Percentiles rank a stretch among this genome's conserved stretches.
Conservation (phyloP, 1,140 invertebrate species). For the Aphelenchoides avenae region DNA sequence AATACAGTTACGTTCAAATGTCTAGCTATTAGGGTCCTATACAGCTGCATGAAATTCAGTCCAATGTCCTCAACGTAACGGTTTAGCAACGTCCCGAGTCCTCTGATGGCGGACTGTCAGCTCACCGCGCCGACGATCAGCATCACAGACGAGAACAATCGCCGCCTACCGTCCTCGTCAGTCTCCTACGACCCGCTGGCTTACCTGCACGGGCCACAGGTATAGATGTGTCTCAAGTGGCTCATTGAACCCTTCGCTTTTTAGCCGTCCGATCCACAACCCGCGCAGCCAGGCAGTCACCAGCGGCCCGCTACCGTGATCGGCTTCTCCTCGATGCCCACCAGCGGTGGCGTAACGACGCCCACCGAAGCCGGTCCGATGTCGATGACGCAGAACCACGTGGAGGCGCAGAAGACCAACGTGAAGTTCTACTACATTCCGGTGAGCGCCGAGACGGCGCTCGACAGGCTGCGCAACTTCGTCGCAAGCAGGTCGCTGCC, state of each 20-base stretch:
- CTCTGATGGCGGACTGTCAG: constrained; percentile 5
- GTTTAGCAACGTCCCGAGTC: no score
- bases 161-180: constrained; percentile 36
- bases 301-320: constrained; percentile 56
- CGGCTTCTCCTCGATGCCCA: constrained; percentile 42
- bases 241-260: not conserved
- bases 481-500: constrained; percentile 13
- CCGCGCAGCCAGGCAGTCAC: constrained; percentile 20
- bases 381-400: constrained; percentile 1
- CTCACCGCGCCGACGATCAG: constrained; percentile 51
- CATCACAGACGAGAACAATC: constrained; percentile 58
- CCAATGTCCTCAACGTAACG: no score
- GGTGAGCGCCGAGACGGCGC: constrained; percentile 28
- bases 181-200: constrained; percentile 39
- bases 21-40: no score
- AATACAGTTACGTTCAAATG: no score
- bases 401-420: constrained; percentile 5
- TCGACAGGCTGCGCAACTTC: constrained; percentile 39
- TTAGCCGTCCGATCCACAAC: constrained; percentile 5
- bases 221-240: not conserved
- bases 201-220: not conserved
- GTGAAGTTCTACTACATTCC: constrained; percentile 45
- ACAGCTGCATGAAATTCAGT: no score
- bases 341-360: not conserved
- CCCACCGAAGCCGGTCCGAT: not conserved